These are phyloP conservation scores for Climacteris rufus DNA, from an alignment of 2,113 vertebrate species.

Conservation along the genomic window DNA sequence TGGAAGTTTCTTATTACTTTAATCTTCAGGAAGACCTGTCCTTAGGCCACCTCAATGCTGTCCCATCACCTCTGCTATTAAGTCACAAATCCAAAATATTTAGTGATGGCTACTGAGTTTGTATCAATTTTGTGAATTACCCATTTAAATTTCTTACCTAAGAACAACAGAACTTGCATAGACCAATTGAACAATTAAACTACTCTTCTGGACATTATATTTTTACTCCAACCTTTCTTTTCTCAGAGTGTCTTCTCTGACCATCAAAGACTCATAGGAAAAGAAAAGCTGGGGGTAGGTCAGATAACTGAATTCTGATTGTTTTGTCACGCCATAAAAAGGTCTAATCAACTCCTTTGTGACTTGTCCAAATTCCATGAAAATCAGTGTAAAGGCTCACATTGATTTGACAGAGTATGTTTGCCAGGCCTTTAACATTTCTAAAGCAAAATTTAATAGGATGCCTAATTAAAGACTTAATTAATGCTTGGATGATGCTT, in stretches of 20 bases:
- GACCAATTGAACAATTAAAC: background rate
- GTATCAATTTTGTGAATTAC: background rate
- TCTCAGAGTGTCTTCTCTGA: background rate
- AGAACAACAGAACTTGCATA: background rate
- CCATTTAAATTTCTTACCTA: background rate
- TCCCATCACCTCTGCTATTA: background rate
- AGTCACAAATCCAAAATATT: background rate
- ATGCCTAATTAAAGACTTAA: slow-evolving; percentile 14
- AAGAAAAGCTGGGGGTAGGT: background rate
- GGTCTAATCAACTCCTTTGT: background rate
- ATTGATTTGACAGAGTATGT: background rate
- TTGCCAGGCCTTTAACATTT: background rate
- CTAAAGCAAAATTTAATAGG: background rate
- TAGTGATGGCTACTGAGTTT: background rate
- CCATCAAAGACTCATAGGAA: background rate
- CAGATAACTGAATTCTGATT: background rate
- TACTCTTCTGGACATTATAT: background rate
- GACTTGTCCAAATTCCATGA: background rate
- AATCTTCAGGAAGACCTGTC: background rate
- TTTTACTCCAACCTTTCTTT: background rate
- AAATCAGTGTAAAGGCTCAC: background rate
- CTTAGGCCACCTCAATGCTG: background rate
- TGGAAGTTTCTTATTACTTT: background rate
- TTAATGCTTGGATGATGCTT: background rate
- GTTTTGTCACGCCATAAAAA: background rate